Conservation (phyloP, 2,888 invertebrate species). For the Pollenia labialis region DNA sequence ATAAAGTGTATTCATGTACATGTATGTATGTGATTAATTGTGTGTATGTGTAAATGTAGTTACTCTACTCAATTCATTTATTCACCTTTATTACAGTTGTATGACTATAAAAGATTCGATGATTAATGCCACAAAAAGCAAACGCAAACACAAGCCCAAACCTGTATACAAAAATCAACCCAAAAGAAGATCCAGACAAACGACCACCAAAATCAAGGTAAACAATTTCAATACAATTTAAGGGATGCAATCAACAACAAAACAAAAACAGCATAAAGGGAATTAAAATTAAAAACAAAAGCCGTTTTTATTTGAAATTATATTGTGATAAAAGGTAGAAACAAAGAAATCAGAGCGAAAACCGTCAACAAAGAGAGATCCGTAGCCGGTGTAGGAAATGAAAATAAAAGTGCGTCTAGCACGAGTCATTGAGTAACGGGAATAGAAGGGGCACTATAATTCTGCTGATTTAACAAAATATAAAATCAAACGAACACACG, state of each 20-base stretch:
- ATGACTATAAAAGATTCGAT: constrained; percentile 57
- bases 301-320: constrained; percentile 64
- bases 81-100: constrained; percentile 68
- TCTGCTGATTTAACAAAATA: constrained; percentile 41
- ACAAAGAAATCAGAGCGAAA: constrained; percentile 67
- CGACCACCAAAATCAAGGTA: constrained; percentile 61
- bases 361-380: constrained; percentile 10
- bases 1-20: constrained; percentile 7
- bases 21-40: neutral
- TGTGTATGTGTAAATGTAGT: constrained; percentile 8
- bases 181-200: constrained; percentile 45
- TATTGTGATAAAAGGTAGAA: constrained; percentile 66
- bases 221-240: constrained; percentile 46
- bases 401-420: constrained; percentile 69
- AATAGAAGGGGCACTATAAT: constrained; percentile 3
- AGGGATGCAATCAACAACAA: constrained; percentile 53
- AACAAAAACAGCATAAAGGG: constrained; percentile 18
- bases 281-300: constrained; percentile 61
- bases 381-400: constrained; percentile 26
- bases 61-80: constrained; percentile 63
- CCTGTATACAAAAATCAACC: constrained; percentile 45
- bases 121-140: constrained; percentile 71
- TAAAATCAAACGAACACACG: constrained; percentile 6
- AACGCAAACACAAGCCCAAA: constrained; percentile 58
- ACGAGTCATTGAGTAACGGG: constrained; percentile 60